Conservation (phyloP, 2,113 vertebrate genomes). For the Indicator indicator region DNA sequence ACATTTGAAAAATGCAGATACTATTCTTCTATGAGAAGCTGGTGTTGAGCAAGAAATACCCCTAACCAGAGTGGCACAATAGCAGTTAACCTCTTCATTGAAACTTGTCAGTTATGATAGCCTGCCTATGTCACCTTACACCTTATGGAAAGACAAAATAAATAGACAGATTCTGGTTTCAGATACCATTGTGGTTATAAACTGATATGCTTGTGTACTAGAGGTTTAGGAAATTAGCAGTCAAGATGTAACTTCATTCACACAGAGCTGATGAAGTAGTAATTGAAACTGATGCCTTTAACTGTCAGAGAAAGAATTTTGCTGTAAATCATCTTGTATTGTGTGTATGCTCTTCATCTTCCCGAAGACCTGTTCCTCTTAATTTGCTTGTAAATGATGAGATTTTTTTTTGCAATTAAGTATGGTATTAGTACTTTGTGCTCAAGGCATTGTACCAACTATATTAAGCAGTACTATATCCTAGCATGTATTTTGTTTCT, state of each 20-base stretch:
- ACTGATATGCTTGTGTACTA: not conserved
- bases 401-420: not conserved
- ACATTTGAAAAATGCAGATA: not conserved
- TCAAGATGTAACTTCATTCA: not conserved
- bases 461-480: not conserved
- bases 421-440: not conserved
- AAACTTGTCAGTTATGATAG: not conserved
- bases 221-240: not conserved
- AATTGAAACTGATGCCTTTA: not conserved
- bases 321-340: not conserved
- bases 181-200: not conserved
- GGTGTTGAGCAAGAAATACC: not conserved
- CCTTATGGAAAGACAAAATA: not conserved
- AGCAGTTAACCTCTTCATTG: not conserved
- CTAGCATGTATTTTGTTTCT: not conserved
- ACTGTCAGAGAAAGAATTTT: not conserved
- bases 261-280: not conserved
- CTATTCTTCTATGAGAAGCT: not conserved
- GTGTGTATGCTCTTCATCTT: not conserved
- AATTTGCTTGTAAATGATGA: not conserved
- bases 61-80: not conserved
- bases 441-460: not conserved
- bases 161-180: not conserved
- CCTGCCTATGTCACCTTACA: not conserved
- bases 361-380: not conserved